Conservation (phyloP, 1,140 invertebrate genomes). For the Artemia franciscana region DNA sequence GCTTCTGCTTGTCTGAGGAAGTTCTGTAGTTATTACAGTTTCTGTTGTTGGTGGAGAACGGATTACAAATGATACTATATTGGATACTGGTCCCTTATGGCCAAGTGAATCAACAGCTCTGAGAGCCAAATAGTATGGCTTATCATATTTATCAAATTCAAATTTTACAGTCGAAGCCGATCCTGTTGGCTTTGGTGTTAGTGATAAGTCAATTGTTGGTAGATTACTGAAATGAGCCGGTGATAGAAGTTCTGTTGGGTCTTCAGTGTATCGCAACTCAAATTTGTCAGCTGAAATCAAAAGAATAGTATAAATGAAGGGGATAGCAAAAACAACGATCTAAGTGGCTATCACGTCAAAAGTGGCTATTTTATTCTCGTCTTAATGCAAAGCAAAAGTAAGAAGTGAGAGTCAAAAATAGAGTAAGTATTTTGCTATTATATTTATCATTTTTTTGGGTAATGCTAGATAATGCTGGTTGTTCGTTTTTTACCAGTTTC, state of each 20-base stretch:
- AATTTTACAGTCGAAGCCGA: conserved; percentile 22
- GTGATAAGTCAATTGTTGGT: conserved; percentile 18
- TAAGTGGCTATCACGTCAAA: no score
- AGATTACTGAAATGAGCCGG: conserved; percentile 24
- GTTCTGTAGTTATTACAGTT: conserved; percentile 6
- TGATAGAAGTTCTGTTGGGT: conserved; percentile 19
- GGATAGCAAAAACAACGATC: background rate
- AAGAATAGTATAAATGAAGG: conserved; percentile 5
- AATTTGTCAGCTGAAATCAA: conserved; percentile 23
- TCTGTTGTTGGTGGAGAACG: conserved; percentile 16
- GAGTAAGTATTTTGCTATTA: background rate
- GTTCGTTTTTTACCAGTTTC: no score
- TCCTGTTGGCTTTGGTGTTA: conserved; percentile 19
- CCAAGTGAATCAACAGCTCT: conserved; percentile 23
- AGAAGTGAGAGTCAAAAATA: conserved; percentile 1
- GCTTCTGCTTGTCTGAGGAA: conserved; percentile 3
- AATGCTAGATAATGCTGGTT: no score
- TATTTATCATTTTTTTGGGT: no score
- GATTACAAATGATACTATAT: conserved; percentile 27
- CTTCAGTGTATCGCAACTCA: conserved; percentile 20
- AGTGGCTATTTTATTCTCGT: no score
- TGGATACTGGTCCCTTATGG: conserved; percentile 26
- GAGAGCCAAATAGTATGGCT: conserved; percentile 26
- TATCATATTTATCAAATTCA: conserved; percentile 23
- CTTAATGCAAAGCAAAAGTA: no score